Base-by-base conservation (phyloP, 2,797 vertebrate genomes). In the Odontamblyopus lacepedii region DNA sequence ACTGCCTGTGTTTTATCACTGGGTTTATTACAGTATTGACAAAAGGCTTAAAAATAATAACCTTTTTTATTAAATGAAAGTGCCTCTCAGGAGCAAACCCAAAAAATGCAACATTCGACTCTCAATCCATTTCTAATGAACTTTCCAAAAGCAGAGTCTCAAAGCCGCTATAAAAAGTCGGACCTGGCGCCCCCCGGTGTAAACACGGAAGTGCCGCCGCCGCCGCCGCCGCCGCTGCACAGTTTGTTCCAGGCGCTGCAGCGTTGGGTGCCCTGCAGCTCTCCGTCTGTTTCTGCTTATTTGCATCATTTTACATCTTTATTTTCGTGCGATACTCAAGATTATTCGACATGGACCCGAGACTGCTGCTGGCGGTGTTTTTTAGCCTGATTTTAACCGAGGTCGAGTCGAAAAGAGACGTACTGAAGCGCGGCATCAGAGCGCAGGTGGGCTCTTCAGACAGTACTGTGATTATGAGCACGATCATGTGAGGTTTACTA, bases 401-500 rank as follows among this genome's bases (percentile, higher is more conserved):
- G 0, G 11, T 35, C 44, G 0, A 41, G 6, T 4, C 55, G 12
- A 59, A 41, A 59, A 29, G 32, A 27, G 15, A 3, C 35, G 55
- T 7, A 0, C 5, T 27, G 62, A 81, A 1, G 66, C 78, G n/a
- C 3, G 26, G 78, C 59, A 13, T 0, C 0, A 35, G 15, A 0
- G 51, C 9, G 0, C 68, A 81, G 87, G 88, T 87, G 75, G 73
- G 74, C 15, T 4, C 3, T 48, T 48, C 1, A 48, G 13, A 48
- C 12, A 16, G 4, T 1, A 48, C 13, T 1, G 4, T 48, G 0
- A 15, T 48, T 38, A 7, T 35, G 32, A 38, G 8, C 7, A 38
- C 35, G 35, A 38, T 9, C 23, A 23, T 23, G 23, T 23, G 23
- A 23, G 23, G 23, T 23, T 23, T 23, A 23, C 23, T 23, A 23